Conservation (phyloP, 2,888 invertebrate species). For the Steinernema carpocapsae region DNA sequence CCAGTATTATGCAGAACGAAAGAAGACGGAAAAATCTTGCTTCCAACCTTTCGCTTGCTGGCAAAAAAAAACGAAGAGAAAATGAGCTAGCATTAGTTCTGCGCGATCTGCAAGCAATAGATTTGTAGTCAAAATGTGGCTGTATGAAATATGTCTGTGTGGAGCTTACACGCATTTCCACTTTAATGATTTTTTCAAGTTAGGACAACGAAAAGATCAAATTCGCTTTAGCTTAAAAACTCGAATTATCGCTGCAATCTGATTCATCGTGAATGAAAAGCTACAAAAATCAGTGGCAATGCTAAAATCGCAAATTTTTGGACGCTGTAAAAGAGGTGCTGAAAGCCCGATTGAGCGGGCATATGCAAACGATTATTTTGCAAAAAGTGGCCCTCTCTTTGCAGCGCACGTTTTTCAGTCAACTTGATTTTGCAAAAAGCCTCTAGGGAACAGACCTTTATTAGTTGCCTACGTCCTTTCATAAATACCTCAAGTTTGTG, state of each 20-base stretch:
- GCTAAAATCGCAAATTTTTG: too few relatives aligned
- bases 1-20: constrained; percentile 25
- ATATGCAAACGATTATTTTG: too few relatives aligned
- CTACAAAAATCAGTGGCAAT: too few relatives aligned
- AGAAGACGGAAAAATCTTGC: background rate
- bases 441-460: constrained; percentile 2
- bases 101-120: constrained; percentile 20
- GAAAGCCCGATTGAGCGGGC: too few relatives aligned
- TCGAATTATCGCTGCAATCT: too few relatives aligned
- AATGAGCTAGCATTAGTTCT: constrained; percentile 10
- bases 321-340: too few relatives aligned
- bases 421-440: constrained; percentile 12
- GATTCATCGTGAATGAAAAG: too few relatives aligned
- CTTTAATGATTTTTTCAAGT: background rate
- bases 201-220: background rate
- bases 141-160: background rate
- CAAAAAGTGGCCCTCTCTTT: background rate
- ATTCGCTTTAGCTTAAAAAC: too few relatives aligned
- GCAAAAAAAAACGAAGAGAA: background rate
- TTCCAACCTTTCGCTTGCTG: constrained; percentile 5
- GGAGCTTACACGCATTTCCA: background rate
- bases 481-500: background rate
- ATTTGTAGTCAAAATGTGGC: background rate
- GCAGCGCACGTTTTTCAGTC: background rate
- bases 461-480: too few relatives aligned